These are phyloP conservation scores for Drosophila jambulina DNA, from an alignment of 1,140 invertebrate genomes.

Conservation along the genomic window DNA sequence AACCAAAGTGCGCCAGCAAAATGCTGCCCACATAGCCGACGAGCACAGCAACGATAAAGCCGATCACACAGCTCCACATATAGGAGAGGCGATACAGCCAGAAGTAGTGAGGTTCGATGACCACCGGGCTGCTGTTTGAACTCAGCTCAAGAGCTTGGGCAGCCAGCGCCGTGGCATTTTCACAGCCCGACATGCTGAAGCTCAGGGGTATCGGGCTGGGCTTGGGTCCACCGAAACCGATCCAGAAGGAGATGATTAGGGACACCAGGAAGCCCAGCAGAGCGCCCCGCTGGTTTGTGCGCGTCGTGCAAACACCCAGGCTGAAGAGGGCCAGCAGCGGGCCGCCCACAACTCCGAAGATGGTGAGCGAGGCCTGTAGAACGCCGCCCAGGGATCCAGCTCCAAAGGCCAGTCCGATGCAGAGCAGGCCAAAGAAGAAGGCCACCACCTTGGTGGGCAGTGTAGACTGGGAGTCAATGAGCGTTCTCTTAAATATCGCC, in stretches of 20 bases:
- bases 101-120: conserved; percentile 53
- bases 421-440: conserved; percentile 89
- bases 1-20: conserved; percentile 61
- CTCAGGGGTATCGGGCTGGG: conserved; percentile 87
- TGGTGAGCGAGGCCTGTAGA: conserved; percentile 90
- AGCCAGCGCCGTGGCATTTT: conserved; percentile 41
- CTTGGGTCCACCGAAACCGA: conserved; percentile 93
- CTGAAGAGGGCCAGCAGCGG: conserved; percentile 92
- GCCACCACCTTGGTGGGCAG: conserved; percentile 88
- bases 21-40: conserved; percentile 88
- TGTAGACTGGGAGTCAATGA: conserved; percentile 76
- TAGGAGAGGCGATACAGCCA: conserved; percentile 90
- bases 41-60: conserved; percentile 88
- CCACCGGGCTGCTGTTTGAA: conserved; percentile 18
- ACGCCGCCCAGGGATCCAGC: conserved; percentile 89
- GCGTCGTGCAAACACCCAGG: conserved; percentile 90
- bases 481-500: conserved; percentile 69
- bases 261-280: conserved; percentile 89
- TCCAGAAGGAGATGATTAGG: conserved; percentile 91
- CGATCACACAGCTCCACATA: conserved; percentile 92
- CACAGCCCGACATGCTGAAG: conserved; percentile 87
- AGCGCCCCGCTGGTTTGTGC: conserved; percentile 90
- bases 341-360: conserved; percentile 93
- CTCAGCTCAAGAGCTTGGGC: conserved; percentile 21
- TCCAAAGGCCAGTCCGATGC: conserved; percentile 90